Conservation (phyloP, 2,113 vertebrate genomes). For the Mesoclemmys tuberculata region DNA sequence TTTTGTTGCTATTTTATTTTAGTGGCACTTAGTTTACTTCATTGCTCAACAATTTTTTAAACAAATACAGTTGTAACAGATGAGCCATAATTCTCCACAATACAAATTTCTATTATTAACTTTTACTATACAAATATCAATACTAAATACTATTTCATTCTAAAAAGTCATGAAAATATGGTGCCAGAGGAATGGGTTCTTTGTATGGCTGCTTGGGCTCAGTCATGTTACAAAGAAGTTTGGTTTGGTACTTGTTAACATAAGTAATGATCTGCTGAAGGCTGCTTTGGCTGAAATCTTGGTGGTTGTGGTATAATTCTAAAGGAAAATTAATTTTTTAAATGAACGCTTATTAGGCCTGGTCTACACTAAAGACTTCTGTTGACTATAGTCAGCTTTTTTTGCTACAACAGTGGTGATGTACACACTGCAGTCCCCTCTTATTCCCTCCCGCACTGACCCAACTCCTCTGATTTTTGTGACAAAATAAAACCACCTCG, state of each 20-base stretch:
- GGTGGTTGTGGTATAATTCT: slow-evolving; percentile 57
- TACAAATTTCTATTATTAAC: not conserved
- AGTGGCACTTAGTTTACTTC: not conserved
- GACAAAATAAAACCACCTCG: too few relatives aligned
- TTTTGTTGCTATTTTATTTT: not conserved
- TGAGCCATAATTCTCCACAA: not conserved
- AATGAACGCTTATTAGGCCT: not conserved
- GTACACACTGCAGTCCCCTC: too few relatives aligned
- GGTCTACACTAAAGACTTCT: too few relatives aligned
- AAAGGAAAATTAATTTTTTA: slow-evolving; percentile 49
- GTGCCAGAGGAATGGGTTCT: slow-evolving; percentile 42
- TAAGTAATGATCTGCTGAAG: slow-evolving; percentile 67
- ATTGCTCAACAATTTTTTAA: slow-evolving; percentile 11
- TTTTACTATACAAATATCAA: not conserved
- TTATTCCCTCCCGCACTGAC: too few relatives aligned
- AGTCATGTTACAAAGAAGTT: slow-evolving; percentile 38
- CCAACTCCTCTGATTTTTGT: too few relatives aligned
- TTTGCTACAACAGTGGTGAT: too few relatives aligned
- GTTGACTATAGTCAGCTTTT: too few relatives aligned
- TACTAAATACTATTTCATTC: slow-evolving; percentile 15
- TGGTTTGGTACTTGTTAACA: slow-evolving; percentile 61
- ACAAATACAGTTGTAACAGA: not conserved
- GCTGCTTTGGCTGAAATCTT: slow-evolving; percentile 64
- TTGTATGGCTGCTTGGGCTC: slow-evolving; percentile 24
- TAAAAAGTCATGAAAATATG: not conserved